A percentile compares a stretch with the other conserved stretches of the same genome.
These are phyloP conservation scores for Blastobasis adustella DNA, from an alignment of 2,888 invertebrate genomes.

Conservation along the genomic window DNA sequence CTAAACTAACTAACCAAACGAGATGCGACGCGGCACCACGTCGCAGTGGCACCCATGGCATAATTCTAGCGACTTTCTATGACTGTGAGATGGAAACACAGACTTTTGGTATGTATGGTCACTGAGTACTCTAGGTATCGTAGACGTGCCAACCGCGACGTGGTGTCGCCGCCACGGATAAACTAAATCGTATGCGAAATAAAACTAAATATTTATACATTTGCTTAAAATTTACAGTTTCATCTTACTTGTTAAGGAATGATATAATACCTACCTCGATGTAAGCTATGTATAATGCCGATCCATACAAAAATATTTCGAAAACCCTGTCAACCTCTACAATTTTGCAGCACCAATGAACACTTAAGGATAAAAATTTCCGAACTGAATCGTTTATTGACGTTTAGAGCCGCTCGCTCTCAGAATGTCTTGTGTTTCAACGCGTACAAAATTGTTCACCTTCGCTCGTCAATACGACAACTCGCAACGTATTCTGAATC, in stretches of 20 bases:
- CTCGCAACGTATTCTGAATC: too few relatives aligned
- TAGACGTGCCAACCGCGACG: too few relatives aligned
- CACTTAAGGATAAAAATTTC: constrained; percentile 41
- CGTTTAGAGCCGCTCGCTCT: constrained; percentile 18
- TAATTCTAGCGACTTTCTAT: constrained; percentile 17
- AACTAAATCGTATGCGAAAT: constrained; percentile 31
- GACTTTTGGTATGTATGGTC: constrained; percentile 17
- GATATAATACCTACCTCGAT: constrained; percentile 37
- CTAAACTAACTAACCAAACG: constrained; percentile 4
- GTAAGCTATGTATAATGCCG: constrained; percentile 29
- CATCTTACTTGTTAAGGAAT: constrained; percentile 51
- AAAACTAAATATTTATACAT: constrained; percentile 31
- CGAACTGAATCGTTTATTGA: constrained; percentile 22
- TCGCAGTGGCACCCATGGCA: background rate
- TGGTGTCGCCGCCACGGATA: constrained; percentile 3
- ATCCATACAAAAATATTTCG: constrained; percentile 44
- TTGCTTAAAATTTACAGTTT: constrained; percentile 51
- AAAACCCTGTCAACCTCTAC: constrained; percentile 52
- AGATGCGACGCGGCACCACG: constrained; percentile 22
- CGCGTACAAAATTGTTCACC: constrained; percentile 12
- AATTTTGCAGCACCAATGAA: constrained; percentile 62
- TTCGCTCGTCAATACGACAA: too few relatives aligned
- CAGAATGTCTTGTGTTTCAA: constrained; percentile 8
- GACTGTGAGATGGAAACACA: constrained; percentile 24
- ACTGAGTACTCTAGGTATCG: too few relatives aligned